A percentile compares a stretch with the other conserved stretches of the same genome.
Evolutionary conservation across 2,888 invertebrate genomes (phyloP).

Genomic region (Pemphredon lugubris): DNA sequence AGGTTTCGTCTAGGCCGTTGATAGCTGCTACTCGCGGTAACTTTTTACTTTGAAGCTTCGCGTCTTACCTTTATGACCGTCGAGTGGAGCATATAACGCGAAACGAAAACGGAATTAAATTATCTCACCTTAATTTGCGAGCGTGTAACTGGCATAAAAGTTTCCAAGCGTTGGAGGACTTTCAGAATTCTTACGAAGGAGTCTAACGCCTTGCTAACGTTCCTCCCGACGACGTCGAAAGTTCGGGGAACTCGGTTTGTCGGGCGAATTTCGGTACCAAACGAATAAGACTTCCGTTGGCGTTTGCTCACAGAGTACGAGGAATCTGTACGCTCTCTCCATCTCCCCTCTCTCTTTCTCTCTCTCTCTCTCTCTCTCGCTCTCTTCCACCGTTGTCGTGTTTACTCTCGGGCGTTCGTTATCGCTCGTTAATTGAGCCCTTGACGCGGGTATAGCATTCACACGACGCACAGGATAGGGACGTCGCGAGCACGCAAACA

Average conservation of each 20-base stretch:
- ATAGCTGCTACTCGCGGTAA: background rate
- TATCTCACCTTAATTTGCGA: too few species aligned
- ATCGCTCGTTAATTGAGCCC: conserved; percentile 75
- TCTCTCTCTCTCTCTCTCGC: too few species aligned
- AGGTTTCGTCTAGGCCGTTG: background rate
- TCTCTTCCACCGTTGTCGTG: too few species aligned
- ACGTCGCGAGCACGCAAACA: conserved; percentile 29
- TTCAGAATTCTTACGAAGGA: too few species aligned
- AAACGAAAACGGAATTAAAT: too few species aligned
- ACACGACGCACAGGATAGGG: conserved; percentile 39
- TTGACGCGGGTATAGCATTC: conserved; percentile 65
- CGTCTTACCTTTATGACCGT: too few species aligned
- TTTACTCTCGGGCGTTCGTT: conserved; percentile 71
- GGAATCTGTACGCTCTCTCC: conserved; percentile 44
- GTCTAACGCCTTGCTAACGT: too few species aligned
- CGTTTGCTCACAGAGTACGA: conserved; percentile 36
- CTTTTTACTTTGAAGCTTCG: background rate
- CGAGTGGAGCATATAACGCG: too few species aligned
- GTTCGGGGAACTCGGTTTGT: conserved; percentile 19
- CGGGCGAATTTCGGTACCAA: conserved; percentile 41
- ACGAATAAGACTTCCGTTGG: conserved; percentile 51
- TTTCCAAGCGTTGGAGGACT: background rate
- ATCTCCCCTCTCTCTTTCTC: too few species aligned
- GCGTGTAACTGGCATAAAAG: too few species aligned
- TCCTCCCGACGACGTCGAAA: too few species aligned